Evolutionary conservation across 2,888 invertebrate species (phyloP), one percentile per base, ranked within the genome.

Genomic region (Orthonevra nobilis): DNA sequence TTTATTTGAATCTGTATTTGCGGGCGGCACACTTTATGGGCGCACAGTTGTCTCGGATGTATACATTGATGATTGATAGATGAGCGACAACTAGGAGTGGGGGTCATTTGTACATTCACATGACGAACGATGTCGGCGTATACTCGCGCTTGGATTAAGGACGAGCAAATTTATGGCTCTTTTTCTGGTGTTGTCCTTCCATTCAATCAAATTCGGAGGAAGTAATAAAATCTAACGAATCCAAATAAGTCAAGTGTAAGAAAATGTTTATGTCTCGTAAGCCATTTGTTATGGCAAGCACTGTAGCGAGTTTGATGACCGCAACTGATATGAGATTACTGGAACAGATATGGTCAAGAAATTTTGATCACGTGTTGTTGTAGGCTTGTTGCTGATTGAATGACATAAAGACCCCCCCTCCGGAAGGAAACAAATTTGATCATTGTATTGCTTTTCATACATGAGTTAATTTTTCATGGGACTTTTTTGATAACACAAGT

Each of bases 61-160:
- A 48, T 34, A 40, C n/a, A 40, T 14, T 50, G 23, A 61, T 63
- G 75, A 70, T 75, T 70, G 75, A 75, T 70, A 50, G 75, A 75
- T 58, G 56, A 70, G 15, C 30, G 63, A 75, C 42, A 69, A 30
- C 46, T 26, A 40, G 6, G 17, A 6, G 15, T 20, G 15, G 42
- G 2, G 44, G 23, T 4, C 3, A 23, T 23, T 23, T 5, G 23
- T n/a, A n/a, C n/a, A n/a, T n/a, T n/a, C n/a, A n/a, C n/a, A n/a
- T n/a, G n/a, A n/a, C n/a, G n/a, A n/a, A n/a, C n/a, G n/a, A n/a
- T n/a, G n/a, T n/a, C n/a, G n/a, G 2, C 28, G 26, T 20, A 58
- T 38, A 17, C 50, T 32, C 4, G 28, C 28, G 17, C 28, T 38
- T 40, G 14, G 19, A 36, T 61, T 48, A 26, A 61, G 48, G 64